Percentiles rank a stretch among this genome's conserved stretches.
Conservation (phyloP, 2,888 invertebrate species). For the Campoplex nolae region DNA sequence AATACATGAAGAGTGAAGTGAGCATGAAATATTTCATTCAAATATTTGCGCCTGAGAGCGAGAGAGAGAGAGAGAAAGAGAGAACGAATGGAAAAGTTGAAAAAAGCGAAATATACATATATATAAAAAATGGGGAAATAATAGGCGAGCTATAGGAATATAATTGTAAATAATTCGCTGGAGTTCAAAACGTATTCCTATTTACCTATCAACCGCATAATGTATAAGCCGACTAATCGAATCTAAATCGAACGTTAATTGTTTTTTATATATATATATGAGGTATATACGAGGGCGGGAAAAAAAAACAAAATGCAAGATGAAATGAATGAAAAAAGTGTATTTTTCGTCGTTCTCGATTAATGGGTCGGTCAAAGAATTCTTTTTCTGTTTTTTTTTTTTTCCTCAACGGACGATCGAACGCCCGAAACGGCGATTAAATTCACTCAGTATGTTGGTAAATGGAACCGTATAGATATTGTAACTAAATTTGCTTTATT, state of each 20-base stretch:
- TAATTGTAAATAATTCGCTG: slow-evolving; percentile 83
- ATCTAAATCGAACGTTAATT: slow-evolving; percentile 72
- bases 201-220: slow-evolving; percentile 75
- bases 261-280: slow-evolving; percentile 73
- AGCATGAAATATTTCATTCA: slow-evolving; percentile 35
- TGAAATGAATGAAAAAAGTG: slow-evolving; percentile 65
- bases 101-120: slow-evolving; percentile 67
- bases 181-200: slow-evolving; percentile 83
- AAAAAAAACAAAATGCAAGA: slow-evolving; percentile 64
- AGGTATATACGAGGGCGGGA: slow-evolving; percentile 62
- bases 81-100: slow-evolving; percentile 54
- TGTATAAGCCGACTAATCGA: slow-evolving; percentile 72
- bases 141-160: slow-evolving; percentile 71
- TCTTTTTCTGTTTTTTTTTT: slow-evolving; percentile 23
- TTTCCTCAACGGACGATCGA: slow-evolving; percentile 22
- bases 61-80: slow-evolving; percentile 49
- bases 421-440: slow-evolving; percentile 69
- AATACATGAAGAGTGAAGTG: slow-evolving; percentile 19
- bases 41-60: slow-evolving; percentile 37
- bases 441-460: slow-evolving; percentile 73
- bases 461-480: slow-evolving; percentile 79
- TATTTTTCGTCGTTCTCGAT: slow-evolving; percentile 63
- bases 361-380: slow-evolving; percentile 43
- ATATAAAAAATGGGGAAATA: slow-evolving; percentile 56
- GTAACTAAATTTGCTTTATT: slow-evolving; percentile 84